Evolutionary conservation across 2,888 invertebrate species (phyloP), one percentile per base, ranked within the genome.

Genomic region (Dichetophora obliterata): DNA sequence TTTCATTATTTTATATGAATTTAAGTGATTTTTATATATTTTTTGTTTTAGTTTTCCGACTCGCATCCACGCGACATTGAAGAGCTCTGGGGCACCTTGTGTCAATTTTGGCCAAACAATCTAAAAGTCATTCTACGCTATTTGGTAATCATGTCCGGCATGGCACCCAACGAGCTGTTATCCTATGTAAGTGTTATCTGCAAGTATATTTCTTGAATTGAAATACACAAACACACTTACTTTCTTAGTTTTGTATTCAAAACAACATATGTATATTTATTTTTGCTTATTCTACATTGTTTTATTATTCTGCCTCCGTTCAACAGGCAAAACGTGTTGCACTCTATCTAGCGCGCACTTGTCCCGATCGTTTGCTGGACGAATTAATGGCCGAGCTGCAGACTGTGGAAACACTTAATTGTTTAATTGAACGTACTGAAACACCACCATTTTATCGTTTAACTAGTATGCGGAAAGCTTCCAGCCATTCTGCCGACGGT

Each of bases 311-410:
- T 57, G 69, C 34, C 80, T 65, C 48, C 78, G 76, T 50, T 31
- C 72, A 73, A 9, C 86, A 98, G 97, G 97, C 98, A 0, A 99
- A 99, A 90, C 92, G 98, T 69, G 98, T 99, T 31, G 95, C 97
- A 37, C 91, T 98, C 8, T 98, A 97, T 90, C 90, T 99, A 85
- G 98, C 98, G 14, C 92, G 98, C 75, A 95, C 98, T 0, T 93
- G 96, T 77, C 96, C 98, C 0, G 97, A 97, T 87, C 93, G 97
- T 43, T 92, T 99, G 16, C 92, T 99, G 34, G 98, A 99, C 87
- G 98, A 99, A 90, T 93, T 99, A 92, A 97, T 99, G 96, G 94
- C 95, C 27, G 99, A 99, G 90, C 91, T 99, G 81, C 98, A 98
- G 90, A 98, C 98, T 0, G 98, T 98, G 27, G 98, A 98, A 90